Percentiles rank a stretch among this genome's conserved stretches.
Conservation (phyloP, 2,797 vertebrate genomes). For the Tangara arthus region DNA sequence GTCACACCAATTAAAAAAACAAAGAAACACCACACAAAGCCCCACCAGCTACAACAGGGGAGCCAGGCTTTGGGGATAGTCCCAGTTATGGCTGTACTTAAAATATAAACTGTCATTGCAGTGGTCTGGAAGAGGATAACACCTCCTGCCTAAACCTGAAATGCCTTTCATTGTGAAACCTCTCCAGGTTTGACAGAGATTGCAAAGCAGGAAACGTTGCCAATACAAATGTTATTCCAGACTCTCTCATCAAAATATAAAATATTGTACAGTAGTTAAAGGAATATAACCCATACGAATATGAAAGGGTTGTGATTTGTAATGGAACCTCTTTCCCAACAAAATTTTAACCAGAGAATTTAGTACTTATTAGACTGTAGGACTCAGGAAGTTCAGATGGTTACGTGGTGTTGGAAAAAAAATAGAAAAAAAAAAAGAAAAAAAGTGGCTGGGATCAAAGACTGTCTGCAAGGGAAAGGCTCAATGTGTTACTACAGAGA, state of each 20-base stretch:
- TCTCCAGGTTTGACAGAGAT: background rate
- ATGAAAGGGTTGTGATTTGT: background rate
- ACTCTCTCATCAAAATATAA: background rate
- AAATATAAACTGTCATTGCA: background rate
- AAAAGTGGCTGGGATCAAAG: background rate
- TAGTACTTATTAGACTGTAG: background rate
- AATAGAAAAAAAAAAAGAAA: background rate
- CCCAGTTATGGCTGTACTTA: background rate
- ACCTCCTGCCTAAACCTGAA: background rate
- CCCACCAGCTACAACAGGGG: background rate
- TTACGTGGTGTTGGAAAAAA: background rate
- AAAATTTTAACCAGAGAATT: background rate
- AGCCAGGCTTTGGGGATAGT: background rate
- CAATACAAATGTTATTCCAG: background rate
- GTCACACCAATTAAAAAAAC: background rate
- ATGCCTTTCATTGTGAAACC: background rate
- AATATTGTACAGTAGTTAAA: background rate
- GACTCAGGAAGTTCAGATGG: background rate
- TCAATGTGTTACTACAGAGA: background rate
- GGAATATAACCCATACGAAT: background rate
- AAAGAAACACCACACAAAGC: rapidly evolving
- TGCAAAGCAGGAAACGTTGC: background rate
- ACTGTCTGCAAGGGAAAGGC: background rate
- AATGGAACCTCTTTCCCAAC: background rate
- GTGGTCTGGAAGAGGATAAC: background rate